A percentile compares a stretch with the other conserved stretches of the same genome.
These are phyloP conservation scores for Aphidoletes aphidimyza DNA, from an alignment of 2,888 invertebrate genomes.

Conservation along the genomic window DNA sequence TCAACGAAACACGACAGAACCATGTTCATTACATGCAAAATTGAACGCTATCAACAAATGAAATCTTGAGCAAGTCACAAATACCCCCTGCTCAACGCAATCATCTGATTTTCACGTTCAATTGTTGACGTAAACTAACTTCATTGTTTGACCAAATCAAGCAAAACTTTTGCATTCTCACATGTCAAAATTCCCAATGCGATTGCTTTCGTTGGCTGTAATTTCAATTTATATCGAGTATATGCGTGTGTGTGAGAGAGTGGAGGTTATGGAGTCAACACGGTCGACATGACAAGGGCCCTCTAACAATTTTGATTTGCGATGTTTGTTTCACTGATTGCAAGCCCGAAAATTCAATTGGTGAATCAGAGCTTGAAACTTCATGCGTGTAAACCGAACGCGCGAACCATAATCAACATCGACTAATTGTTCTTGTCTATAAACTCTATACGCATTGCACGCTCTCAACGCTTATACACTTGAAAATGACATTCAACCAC, in stretches of 20 bases:
- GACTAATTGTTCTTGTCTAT: too few relatives aligned
- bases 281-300: background rate
- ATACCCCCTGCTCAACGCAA: background rate
- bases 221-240: too few relatives aligned
- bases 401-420: too few relatives aligned
- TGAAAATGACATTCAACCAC: background rate
- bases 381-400: too few relatives aligned
- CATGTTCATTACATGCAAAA: background rate
- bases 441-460: background rate
- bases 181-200: background rate
- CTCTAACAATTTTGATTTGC: background rate
- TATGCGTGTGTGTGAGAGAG: background rate
- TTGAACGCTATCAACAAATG: background rate
- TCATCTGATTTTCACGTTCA: background rate
- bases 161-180: background rate
- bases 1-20: background rate
- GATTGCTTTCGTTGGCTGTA: background rate
- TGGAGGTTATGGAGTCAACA: background rate
- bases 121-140: too few relatives aligned
- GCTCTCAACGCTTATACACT: background rate
- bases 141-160: background rate
- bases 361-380: too few relatives aligned
- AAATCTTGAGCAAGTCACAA: background rate
- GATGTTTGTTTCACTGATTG: background rate
- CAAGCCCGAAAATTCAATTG: background rate